phyloP scores from a whole-genome alignment of 2,113 vertebrate species.

The Bos javanicus region DNA sequence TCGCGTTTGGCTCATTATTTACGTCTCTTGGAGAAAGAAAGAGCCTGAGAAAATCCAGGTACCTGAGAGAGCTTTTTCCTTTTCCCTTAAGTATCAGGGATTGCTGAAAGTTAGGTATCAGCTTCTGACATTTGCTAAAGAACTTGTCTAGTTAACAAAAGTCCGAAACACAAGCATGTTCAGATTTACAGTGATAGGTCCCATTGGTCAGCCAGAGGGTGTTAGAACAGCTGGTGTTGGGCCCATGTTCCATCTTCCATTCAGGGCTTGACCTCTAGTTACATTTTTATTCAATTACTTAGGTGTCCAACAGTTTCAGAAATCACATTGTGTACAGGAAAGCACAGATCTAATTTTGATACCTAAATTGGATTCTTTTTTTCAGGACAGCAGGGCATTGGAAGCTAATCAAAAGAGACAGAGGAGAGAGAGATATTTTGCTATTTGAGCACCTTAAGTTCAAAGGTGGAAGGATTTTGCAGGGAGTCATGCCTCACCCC shows the following conservation, averaged over 20 bases:
- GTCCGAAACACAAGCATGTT: not conserved
- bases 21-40: conserved; percentile 25
- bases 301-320: not conserved
- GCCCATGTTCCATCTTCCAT: not conserved
- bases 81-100: not conserved
- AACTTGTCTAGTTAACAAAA: not conserved
- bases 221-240: not conserved
- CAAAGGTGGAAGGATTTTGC: not conserved
- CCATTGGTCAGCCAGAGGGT: not conserved
- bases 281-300: conserved; percentile 36
- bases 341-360: conserved; percentile 21
- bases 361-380: conserved; percentile 14
- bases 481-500: not conserved
- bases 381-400: not conserved
- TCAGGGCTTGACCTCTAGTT: conserved; percentile 25
- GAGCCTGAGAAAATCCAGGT: conserved; percentile 45
- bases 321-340: not conserved
- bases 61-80: not conserved
- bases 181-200: not conserved
- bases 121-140: not conserved
- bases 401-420: not conserved
- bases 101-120: not conserved
- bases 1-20: conserved; percentile 38
- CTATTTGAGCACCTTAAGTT: not conserved
- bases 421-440: not conserved